Percentiles rank a stretch among this genome's conserved stretches.
Evolutionary conservation across 2,888 invertebrate species (phyloP).

Genomic region (Aricia artaxerxes): DNA sequence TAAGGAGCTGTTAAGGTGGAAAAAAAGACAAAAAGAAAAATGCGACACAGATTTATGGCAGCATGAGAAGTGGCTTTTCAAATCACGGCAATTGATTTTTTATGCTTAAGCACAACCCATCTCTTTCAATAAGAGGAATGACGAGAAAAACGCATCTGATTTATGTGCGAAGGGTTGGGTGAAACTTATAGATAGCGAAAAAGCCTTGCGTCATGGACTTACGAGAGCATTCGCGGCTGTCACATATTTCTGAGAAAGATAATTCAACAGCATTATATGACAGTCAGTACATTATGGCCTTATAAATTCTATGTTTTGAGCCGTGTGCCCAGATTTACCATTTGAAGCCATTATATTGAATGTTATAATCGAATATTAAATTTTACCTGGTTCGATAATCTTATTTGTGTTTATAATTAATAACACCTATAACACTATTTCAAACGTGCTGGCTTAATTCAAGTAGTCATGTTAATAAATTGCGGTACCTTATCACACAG

Average conservation of each 20-base stretch:
- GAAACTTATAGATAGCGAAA: constrained; percentile 38
- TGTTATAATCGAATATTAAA: constrained; percentile 22
- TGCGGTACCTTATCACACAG: not conserved
- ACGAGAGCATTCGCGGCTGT: constrained; percentile 37
- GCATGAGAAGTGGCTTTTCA: not conserved
- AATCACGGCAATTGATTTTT: not conserved
- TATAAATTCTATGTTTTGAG: constrained; percentile 34
- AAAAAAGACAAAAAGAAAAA: not conserved
- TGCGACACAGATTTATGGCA: not conserved
- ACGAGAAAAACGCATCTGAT: constrained; percentile 7
- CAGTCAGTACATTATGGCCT: constrained; percentile 32
- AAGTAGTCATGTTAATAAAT: constrained; percentile 2
- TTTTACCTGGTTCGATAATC: not conserved
- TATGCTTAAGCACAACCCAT: not conserved
- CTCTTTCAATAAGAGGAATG: not conserved
- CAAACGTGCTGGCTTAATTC: constrained; percentile 8
- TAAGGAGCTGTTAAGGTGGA: too few species aligned
- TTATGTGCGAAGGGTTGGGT: constrained; percentile 24
- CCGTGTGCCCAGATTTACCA: constrained; percentile 33
- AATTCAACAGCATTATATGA: constrained; percentile 38
- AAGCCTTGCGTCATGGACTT: constrained; percentile 40
- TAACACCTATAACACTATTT: constrained; percentile 23
- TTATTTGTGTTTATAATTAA: constrained; percentile 27
- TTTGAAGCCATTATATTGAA: constrained; percentile 24
- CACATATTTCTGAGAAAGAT: constrained; percentile 38